phyloP scores from a whole-genome alignment of 2,888 invertebrate genomes.

The Erannis defoliaria region DNA sequence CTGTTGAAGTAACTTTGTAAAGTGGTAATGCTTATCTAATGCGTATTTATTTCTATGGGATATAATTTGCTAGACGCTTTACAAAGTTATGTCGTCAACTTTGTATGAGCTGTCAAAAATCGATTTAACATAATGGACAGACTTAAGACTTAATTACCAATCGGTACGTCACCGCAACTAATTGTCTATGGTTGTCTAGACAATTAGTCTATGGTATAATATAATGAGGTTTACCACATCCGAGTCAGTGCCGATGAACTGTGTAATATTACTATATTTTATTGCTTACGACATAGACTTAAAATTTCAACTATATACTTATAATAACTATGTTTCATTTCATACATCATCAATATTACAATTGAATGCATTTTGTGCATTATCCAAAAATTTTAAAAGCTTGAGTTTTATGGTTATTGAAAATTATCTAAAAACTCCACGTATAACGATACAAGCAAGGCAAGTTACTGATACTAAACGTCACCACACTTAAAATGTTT shows the following conservation, averaged over 20 bases:
- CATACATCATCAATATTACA: neutral
- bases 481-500: neutral
- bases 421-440: neutral
- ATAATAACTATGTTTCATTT: neutral
- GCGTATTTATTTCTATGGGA: too few relatives aligned
- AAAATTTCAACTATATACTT: slow-evolving; percentile 1
- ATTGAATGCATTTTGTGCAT: slow-evolving; percentile 4
- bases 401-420: neutral
- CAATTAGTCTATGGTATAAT: too few relatives aligned
- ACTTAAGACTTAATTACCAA: too few relatives aligned
- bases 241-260: neutral
- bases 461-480: neutral
- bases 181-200: too few relatives aligned
- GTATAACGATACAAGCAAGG: neutral
- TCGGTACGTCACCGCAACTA: too few relatives aligned
- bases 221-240: neutral
- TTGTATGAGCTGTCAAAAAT: too few relatives aligned
- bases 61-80: too few relatives aligned
- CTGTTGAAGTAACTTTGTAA: too few relatives aligned
- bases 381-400: neutral
- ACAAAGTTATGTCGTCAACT: too few relatives aligned
- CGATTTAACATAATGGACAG: too few relatives aligned
- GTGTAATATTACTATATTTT: slow-evolving; percentile 5
- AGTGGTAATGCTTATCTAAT: too few relatives aligned
- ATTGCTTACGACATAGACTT: slow-evolving; percentile 2